Percentiles rank a stretch among this genome's conserved stretches.
Evolutionary conservation across 2,888 invertebrate species (phyloP).

Genomic region (Perizoma flavofasciatum): DNA sequence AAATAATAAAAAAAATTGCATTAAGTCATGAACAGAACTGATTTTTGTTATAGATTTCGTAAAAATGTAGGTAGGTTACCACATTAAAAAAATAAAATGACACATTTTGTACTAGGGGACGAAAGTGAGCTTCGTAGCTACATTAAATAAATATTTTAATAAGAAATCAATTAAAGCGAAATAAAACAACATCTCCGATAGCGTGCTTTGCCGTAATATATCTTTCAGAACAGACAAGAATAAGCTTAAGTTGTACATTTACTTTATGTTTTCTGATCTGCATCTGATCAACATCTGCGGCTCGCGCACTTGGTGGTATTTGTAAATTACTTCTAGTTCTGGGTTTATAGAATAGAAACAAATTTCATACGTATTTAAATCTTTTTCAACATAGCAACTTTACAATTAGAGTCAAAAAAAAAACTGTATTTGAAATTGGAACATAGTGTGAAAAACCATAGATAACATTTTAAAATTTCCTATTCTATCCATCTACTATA

Average conservation of each 20-base stretch:
- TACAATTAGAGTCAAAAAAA: neutral
- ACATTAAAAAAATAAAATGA: no score
- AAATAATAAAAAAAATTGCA: no score
- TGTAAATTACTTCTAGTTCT: constrained; percentile 22
- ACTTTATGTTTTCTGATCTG: constrained; percentile 10
- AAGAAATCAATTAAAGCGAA: constrained; percentile 17
- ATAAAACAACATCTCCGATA: constrained; percentile 14
- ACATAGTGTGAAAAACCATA: no score
- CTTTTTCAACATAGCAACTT: neutral
- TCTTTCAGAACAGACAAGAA: constrained; percentile 16
- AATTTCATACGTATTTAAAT: constrained; percentile 4
- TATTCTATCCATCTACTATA: no score
- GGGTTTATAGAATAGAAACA: constrained; percentile 15
- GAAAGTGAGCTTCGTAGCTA: constrained; percentile 2
- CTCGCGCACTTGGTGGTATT: constrained; percentile 20
- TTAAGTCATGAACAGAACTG: no score
- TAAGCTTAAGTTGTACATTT: constrained; percentile 15
- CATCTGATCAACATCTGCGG: constrained; percentile 21
- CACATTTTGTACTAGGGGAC: no score
- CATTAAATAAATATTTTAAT: constrained; percentile 7
- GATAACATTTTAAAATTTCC: no score
- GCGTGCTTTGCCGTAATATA: constrained; percentile 22
- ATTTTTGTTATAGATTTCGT: no score
- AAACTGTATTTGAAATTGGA: no score
- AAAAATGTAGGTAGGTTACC: no score